A percentile compares a stretch with the other conserved stretches of the same genome.
phyloP scores from a whole-genome alignment of 2,888 invertebrate species.

The Abrostola tripartita region DNA sequence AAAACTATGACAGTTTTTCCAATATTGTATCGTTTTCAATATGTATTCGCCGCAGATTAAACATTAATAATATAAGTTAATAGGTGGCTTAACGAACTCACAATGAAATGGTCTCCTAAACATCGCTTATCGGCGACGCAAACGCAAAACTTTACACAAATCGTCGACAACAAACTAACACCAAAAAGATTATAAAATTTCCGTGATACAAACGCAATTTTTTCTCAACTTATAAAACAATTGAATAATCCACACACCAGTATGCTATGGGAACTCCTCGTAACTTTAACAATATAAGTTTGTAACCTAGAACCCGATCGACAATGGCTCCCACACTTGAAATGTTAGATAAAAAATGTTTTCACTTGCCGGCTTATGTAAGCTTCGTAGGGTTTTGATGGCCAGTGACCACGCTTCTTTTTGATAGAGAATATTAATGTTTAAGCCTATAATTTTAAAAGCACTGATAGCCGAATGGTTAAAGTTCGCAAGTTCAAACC shows the following conservation, averaged over 20 bases:
- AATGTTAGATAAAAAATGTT: slow-evolving; percentile 72
- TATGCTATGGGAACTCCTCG: slow-evolving; percentile 71
- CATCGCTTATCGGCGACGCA: too few species aligned
- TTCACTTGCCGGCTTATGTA: slow-evolving; percentile 76
- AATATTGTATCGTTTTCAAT: too few species aligned
- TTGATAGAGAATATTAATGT: background rate
- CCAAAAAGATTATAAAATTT: slow-evolving; percentile 10
- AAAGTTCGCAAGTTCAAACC: too few species aligned
- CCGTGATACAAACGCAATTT: slow-evolving; percentile 34
- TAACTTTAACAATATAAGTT: slow-evolving; percentile 64
- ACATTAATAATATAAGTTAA: too few species aligned
- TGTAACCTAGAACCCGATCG: slow-evolving; percentile 78
- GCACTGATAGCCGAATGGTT: too few species aligned
- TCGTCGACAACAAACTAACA: background rate
- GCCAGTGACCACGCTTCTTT: slow-evolving; percentile 17
- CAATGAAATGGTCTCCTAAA: too few species aligned
- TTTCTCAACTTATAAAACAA: slow-evolving; percentile 46
- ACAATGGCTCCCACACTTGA: slow-evolving; percentile 82
- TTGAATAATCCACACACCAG: slow-evolving; percentile 53
- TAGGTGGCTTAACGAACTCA: too few species aligned
- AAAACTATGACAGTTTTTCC: too few species aligned
- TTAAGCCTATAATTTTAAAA: too few species aligned
- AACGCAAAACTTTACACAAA: background rate
- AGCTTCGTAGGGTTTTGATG: slow-evolving; percentile 59
- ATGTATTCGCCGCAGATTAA: too few species aligned